phyloP scores from a whole-genome alignment of 2,888 invertebrate genomes.

The Drosophila kanekoi region DNA sequence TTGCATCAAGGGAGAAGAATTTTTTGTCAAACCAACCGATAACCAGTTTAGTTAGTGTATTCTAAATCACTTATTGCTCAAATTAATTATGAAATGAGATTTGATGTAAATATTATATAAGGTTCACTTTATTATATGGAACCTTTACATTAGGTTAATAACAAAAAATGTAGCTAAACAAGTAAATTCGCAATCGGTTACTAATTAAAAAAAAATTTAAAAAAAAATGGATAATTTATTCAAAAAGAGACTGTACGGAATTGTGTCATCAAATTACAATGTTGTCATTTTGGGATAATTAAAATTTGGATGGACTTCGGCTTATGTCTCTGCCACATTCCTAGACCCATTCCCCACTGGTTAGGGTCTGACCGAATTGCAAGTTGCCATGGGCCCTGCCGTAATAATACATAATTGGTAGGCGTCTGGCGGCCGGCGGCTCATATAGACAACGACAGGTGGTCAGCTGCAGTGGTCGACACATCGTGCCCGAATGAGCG shows the following conservation, averaged over 20 bases:
- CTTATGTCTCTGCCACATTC: conserved; percentile 36
- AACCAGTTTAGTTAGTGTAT: no score
- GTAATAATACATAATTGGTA: conserved; percentile 69
- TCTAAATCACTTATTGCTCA: no score
- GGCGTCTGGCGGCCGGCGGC: conserved; percentile 61
- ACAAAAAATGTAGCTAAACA: not conserved
- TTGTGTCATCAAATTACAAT: conserved; percentile 20
- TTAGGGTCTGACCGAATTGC: conserved; percentile 46
- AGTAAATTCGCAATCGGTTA: not conserved
- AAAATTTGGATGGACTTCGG: conserved; percentile 35
- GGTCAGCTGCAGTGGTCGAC: conserved; percentile 63
- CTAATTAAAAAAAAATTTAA: not conserved
- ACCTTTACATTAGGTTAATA: no score
- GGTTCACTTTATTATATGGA: no score
- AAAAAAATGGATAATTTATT: no score
- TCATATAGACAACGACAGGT: conserved; percentile 82
- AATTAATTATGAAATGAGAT: no score
- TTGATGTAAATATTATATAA: no score
- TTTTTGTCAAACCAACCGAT: not conserved
- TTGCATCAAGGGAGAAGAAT: not conserved
- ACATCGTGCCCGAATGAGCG: conserved; percentile 24
- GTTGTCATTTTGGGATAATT: conserved; percentile 43
- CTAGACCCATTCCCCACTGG: conserved; percentile 13
- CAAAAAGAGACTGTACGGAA: not conserved
- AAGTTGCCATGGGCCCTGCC: conserved; percentile 32